These are phyloP conservation scores for Orgyia antiqua DNA, from an alignment of 2,888 invertebrate species.

Conservation along the genomic window DNA sequence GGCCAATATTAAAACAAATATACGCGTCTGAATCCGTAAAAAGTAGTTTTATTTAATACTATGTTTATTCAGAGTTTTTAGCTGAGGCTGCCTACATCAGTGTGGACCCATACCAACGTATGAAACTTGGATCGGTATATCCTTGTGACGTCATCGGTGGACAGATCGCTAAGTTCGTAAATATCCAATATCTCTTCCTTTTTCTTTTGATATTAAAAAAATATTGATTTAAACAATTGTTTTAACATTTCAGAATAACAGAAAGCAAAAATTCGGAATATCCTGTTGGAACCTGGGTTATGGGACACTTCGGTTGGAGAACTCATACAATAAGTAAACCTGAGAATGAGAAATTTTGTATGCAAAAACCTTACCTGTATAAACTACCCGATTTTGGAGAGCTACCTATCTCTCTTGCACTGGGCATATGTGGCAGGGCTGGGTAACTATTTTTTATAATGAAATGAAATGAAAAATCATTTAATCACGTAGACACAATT, in stretches of 20 bases:
- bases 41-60: too few species aligned
- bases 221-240: neutral
- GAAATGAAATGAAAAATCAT: too few species aligned
- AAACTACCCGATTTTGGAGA: conserved; percentile 75
- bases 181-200: neutral
- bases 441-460: conserved; percentile 69
- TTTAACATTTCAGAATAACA: conserved; percentile 71
- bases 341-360: conserved; percentile 34
- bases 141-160: conserved; percentile 81
- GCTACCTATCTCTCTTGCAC: conserved; percentile 75
- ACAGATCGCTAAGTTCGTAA: conserved; percentile 81
- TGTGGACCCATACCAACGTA: conserved; percentile 81
- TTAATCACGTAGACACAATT: too few species aligned
- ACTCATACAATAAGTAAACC: conserved; percentile 75
- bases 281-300: conserved; percentile 79
- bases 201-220: neutral
- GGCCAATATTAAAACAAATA: too few species aligned
- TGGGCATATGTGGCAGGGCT: conserved; percentile 82
- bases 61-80: conserved; percentile 78
- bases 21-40: too few species aligned
- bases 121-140: conserved; percentile 57
- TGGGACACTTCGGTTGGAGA: conserved; percentile 83
- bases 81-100: conserved; percentile 82
- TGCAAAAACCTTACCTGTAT: conserved; percentile 47
- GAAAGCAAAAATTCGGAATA: conserved; percentile 80